phyloP scores from a whole-genome alignment of 1,140 invertebrate species.

The Pteromalus puparum region DNA sequence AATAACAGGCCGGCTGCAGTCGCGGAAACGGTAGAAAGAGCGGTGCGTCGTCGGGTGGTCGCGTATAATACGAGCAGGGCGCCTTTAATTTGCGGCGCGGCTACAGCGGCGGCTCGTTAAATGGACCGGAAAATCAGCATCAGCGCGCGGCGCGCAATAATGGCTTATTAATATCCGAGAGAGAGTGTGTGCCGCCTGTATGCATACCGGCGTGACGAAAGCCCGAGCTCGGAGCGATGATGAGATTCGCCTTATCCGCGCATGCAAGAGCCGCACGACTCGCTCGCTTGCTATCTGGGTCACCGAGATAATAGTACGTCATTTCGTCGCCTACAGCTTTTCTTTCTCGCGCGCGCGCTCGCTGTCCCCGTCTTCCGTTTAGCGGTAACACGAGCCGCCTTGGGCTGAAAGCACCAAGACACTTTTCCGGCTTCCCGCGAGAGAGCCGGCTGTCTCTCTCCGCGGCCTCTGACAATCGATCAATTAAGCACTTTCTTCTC shows the following conservation, averaged over 20 bases:
- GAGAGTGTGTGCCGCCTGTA: no score
- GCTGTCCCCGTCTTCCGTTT: constrained; percentile 28
- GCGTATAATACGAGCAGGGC: neutral
- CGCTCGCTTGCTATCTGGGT: constrained; percentile 54
- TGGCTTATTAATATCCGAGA: constrained; percentile 63
- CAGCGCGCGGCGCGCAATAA: constrained; percentile 53
- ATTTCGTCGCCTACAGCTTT: constrained; percentile 56
- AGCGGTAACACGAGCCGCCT: constrained; percentile 31
- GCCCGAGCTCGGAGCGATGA: neutral
- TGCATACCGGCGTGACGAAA: constrained; percentile 27
- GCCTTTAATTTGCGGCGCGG: constrained; percentile 57
- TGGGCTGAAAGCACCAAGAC: constrained; percentile 22
- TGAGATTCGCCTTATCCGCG: constrained; percentile 50
- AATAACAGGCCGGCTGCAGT: neutral
- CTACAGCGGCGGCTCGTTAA: constrained; percentile 52
- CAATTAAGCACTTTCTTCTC: constrained; percentile 38
- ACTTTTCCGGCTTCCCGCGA: constrained; percentile 40
- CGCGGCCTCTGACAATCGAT: constrained; percentile 32
- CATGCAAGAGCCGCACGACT: constrained; percentile 12
- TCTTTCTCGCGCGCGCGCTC: constrained; percentile 43
- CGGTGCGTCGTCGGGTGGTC: constrained; percentile 35
- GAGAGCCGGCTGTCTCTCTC: neutral
- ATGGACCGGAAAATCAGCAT: constrained; percentile 63
- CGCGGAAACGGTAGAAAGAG: neutral
- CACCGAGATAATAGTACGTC: constrained; percentile 57